phyloP scores from a whole-genome alignment of 2,888 invertebrate species.

The Lasioglossum pauxillum region DNA sequence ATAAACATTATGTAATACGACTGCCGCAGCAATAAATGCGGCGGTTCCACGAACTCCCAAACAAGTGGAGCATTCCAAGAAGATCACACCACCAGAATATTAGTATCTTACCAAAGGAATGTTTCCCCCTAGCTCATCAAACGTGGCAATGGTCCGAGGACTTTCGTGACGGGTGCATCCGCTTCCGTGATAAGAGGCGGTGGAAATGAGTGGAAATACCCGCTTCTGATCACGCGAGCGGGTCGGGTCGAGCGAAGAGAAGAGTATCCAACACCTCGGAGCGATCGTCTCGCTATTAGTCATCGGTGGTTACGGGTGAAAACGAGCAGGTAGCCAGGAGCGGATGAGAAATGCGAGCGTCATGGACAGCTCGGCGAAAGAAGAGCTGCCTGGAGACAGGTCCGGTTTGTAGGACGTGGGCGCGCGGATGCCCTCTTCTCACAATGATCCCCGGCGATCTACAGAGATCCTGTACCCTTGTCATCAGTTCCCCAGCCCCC shows the following conservation, averaged over 20 bases:
- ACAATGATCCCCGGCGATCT: constrained; percentile 79
- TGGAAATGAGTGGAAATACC: background rate
- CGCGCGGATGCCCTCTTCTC: constrained; percentile 75
- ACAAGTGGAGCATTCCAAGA: background rate
- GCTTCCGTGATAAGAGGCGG: background rate
- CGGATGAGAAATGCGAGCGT: constrained; percentile 50
- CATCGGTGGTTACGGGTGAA: constrained; percentile 18
- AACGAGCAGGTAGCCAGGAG: constrained; percentile 54
- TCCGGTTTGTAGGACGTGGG: constrained; percentile 74
- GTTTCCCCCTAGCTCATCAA: background rate
- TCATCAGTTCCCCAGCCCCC: constrained; percentile 47
- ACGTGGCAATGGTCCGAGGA: background rate
- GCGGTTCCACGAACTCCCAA: background rate
- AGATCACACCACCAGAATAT: background rate
- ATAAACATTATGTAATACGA: no score
- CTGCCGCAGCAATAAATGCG: no score
- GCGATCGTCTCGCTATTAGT: constrained; percentile 47
- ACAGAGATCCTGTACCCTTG: constrained; percentile 70
- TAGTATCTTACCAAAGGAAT: background rate
- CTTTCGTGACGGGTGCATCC: background rate
- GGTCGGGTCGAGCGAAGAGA: background rate
- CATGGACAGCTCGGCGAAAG: constrained; percentile 50
- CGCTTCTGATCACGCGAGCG: background rate
- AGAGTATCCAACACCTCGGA: constrained; percentile 3
- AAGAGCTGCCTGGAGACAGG: constrained; percentile 56